Evolutionary conservation across 2,113 vertebrate genomes (phyloP), one percentile per base, ranked within the genome.

Genomic region (Channa argus): DNA sequence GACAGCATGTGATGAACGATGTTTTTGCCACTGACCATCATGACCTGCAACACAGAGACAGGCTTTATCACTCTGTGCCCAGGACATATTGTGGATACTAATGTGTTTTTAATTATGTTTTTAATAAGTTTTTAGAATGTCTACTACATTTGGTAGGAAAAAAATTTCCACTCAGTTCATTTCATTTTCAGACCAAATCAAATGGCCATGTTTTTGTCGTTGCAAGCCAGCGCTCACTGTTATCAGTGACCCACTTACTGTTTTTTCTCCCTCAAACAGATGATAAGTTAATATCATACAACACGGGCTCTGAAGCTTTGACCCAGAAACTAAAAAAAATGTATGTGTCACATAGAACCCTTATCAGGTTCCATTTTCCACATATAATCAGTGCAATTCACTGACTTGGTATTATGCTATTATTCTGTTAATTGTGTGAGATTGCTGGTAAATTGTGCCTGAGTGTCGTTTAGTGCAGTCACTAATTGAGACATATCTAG

Each of bases 231-330:
- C 33, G 11, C 2, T 61, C 52, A 51, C 55, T 69, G 2, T 64
- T 66, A 56, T 62, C 61, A 45, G 43, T 80, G 69, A 77, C 69
- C 62, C 43, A 80, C n/a, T 77, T 71, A 62, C 24, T 1, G 24
- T 24, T 24, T 58, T 73, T 52, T 24, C 7, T 45, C 55, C 38
- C 67, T 83, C 46, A 24, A 69, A 53, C 64, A 60, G 14, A 53
- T 61, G 13, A 38, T 49, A 41, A 44, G 45, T 33, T 39, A 61
- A 50, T 45, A 56, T n/a, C 34, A 63, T 12, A 12, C 39, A 51
- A 8, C 24, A 7, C 3, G 43, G 58, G 63, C 34, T 67, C 58
- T 67, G 49, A 52, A 37, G 79, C 71, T 44, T 37, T 86, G 69
- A 71, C 69, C 56, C 44, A 79, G 81, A 82, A 74, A 83, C 3